These are phyloP conservation scores for Macrosiphum euphorbiae DNA, from an alignment of 2,888 invertebrate species.

Conservation along the genomic window DNA sequence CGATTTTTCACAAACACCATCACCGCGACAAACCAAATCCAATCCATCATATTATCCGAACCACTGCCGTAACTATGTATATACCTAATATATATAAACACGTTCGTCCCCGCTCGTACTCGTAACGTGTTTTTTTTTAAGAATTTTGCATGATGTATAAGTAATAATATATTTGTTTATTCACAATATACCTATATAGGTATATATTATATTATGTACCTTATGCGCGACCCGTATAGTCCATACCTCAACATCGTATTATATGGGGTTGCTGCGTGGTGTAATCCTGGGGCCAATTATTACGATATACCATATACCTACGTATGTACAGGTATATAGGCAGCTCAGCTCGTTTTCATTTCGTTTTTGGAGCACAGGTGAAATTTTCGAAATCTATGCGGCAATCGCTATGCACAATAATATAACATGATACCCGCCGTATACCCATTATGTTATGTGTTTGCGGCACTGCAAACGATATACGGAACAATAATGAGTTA, in stretches of 20 bases:
- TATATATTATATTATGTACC: constrained; percentile 2
- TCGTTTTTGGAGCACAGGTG: constrained; percentile 38
- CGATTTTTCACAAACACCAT: constrained; percentile 58
- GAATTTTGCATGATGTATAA: neutral
- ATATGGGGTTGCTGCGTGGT: neutral
- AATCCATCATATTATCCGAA: constrained; percentile 50
- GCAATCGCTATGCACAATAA: neutral
- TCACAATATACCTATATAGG: neutral
- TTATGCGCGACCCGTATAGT: neutral
- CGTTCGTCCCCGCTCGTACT: neutral
- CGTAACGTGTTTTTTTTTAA: neutral
- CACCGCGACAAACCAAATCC: constrained; percentile 49
- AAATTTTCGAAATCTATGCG: constrained; percentile 15
- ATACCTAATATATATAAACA: neutral
- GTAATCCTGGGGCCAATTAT: constrained; percentile 15
- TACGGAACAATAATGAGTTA: constrained; percentile 47
- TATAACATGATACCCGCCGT: neutral
- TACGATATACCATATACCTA: neutral
- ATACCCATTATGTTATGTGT: constrained; percentile 20
- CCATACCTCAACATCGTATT: neutral
- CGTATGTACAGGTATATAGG: too few species aligned
- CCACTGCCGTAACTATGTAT: neutral
- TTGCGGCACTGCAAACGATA: neutral
- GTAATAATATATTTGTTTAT: neutral
- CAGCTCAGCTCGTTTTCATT: neutral